A percentile compares a stretch with the other conserved stretches of the same genome.
phyloP scores from a whole-genome alignment of 1,140 invertebrate genomes.

The Diabrotica virgifera region DNA sequence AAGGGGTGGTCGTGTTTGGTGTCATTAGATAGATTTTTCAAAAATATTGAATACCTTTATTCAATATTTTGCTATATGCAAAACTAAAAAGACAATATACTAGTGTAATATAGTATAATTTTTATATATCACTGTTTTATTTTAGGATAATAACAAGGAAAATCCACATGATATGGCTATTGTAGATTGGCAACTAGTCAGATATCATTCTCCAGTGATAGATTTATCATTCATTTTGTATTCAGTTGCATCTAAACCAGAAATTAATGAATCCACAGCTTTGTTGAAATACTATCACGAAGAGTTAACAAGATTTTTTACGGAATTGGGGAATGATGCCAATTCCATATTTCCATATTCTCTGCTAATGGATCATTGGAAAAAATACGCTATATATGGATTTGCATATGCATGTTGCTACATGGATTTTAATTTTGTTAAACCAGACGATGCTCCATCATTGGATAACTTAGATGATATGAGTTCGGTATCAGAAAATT shows the following conservation, averaged over 20 bases:
- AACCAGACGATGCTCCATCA: constrained; percentile 5
- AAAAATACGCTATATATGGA: constrained; percentile 12
- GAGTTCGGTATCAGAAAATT: neutral
- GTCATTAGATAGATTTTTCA: too few relatives aligned
- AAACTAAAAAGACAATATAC: too few relatives aligned
- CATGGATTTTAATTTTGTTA: neutral
- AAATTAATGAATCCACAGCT: constrained; percentile 26
- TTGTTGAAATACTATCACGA: constrained; percentile 6
- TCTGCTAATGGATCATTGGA: constrained; percentile 21
- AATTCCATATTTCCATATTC: constrained; percentile 5
- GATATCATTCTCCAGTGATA: constrained; percentile 55
- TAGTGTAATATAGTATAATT: too few relatives aligned
- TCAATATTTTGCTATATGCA: too few relatives aligned
- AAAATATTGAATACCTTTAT: too few relatives aligned
- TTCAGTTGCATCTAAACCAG: constrained; percentile 50
- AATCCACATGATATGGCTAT: constrained; percentile 19
- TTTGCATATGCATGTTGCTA: neutral
- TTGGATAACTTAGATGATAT: neutral
- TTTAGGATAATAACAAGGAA: constrained; percentile 16
- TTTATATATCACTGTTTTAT: neutral
- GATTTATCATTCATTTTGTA: constrained; percentile 59
- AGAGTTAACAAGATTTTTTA: neutral
- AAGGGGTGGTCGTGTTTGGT: too few relatives aligned
- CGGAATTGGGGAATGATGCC: neutral
- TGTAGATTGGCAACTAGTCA: constrained; percentile 57